Evolutionary conservation across 1,140 invertebrate species (phyloP).

Genomic region (Drosophila carrolli): DNA sequence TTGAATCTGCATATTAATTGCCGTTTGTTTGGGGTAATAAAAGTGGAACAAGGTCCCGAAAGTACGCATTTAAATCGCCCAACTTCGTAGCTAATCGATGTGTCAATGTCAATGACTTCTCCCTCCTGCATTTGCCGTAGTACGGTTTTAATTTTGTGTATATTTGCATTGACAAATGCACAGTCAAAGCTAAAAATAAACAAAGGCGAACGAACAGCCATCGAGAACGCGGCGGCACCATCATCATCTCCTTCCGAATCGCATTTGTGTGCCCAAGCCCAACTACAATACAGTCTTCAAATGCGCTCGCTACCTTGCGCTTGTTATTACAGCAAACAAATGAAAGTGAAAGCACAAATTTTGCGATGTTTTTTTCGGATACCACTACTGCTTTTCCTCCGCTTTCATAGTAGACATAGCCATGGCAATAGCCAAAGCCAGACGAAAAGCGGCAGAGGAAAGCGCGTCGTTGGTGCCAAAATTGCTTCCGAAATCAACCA

Average conservation of each 20-base stretch:
- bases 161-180: constrained; percentile 66
- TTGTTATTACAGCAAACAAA: constrained; percentile 83
- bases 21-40: constrained; percentile 16
- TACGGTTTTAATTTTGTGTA: constrained; percentile 39
- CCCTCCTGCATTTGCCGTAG: constrained; percentile 1
- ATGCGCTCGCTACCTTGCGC: constrained; percentile 69
- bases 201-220: constrained; percentile 19
- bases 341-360: constrained; percentile 83
- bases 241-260: constrained; percentile 51
- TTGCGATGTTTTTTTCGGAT: constrained; percentile 60
- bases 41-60: background rate
- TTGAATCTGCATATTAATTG: constrained; percentile 47
- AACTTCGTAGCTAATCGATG: constrained; percentile 11
- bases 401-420: constrained; percentile 21
- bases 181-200: constrained; percentile 59
- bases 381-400: constrained; percentile 14
- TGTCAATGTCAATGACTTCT: constrained; percentile 44
- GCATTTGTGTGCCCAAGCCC: constrained; percentile 51
- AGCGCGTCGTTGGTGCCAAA: constrained; percentile 77
- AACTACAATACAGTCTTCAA: constrained; percentile 72
- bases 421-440: constrained; percentile 26
- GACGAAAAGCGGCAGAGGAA: constrained; percentile 14
- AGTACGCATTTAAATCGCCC: too few species aligned
- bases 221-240: constrained; percentile 19
- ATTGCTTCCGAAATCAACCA: constrained; percentile 81